A percentile compares a stretch with the other conserved stretches of the same genome.
phyloP scores from a whole-genome alignment of 1,140 invertebrate genomes.

The Andricus grossulariae region DNA sequence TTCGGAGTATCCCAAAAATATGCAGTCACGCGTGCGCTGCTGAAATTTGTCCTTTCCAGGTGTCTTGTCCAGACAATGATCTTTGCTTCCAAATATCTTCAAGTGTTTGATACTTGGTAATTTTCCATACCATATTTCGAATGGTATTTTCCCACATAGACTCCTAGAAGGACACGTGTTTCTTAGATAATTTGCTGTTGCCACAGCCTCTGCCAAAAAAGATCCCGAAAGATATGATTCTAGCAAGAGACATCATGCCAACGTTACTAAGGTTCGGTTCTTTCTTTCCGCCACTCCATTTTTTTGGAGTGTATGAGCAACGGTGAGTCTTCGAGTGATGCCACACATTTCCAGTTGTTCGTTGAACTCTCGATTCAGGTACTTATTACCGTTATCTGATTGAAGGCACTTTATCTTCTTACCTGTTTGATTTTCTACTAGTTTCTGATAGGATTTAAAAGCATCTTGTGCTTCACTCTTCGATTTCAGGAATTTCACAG shows the following conservation, averaged over 20 bases:
- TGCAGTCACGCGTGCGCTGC: neutral
- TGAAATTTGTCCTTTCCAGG: conserved; percentile 6
- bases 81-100: neutral
- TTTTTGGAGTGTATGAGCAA: neutral
- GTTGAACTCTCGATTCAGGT: neutral
- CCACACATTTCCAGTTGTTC: neutral
- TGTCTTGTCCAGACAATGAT: neutral
- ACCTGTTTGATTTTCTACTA: too few relatives aligned
- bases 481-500: conserved; percentile 2
- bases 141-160: too few relatives aligned
- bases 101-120: neutral
- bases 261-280: too few relatives aligned
- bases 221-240: neutral
- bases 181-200: too few relatives aligned
- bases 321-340: neutral
- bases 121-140: too few relatives aligned
- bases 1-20: too few relatives aligned
- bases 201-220: too few relatives aligned
- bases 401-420: too few relatives aligned
- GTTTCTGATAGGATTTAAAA: neutral
- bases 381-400: neutral
- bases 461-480: neutral
- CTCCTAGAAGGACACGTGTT: too few relatives aligned
- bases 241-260: neutral
- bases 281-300: neutral